These are phyloP conservation scores for Patella depressa DNA, from an alignment of 2,888 invertebrate genomes.

Conservation along the genomic window DNA sequence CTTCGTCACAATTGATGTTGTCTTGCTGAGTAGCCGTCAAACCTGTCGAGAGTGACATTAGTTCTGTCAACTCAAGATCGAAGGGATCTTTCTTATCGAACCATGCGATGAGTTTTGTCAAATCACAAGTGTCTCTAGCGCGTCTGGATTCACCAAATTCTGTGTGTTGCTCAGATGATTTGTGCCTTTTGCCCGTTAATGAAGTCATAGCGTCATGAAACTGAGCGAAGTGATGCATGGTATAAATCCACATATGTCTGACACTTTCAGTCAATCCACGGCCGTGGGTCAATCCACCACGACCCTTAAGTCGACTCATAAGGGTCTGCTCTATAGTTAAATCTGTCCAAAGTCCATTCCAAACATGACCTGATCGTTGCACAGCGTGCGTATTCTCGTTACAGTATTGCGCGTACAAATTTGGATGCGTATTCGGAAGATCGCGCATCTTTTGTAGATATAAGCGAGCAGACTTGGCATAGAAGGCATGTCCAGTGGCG, in stretches of 20 bases:
- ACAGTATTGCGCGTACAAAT: background rate
- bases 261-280: background rate
- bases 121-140: too few relatives aligned
- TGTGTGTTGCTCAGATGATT: too few relatives aligned
- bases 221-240: too few relatives aligned
- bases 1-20: background rate
- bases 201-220: slow-evolving; percentile 8
- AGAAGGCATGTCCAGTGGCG: background rate
- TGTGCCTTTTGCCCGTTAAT: background rate
- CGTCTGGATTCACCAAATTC: too few relatives aligned
- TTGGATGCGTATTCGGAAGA: background rate
- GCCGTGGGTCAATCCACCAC: background rate
- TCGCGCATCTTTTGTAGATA: background rate
- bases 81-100: background rate
- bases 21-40: background rate
- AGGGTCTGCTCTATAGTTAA: too few relatives aligned
- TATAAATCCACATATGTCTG: background rate
- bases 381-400: too few relatives aligned
- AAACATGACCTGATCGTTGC: too few relatives aligned
- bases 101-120: background rate
- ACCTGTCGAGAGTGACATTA: background rate
- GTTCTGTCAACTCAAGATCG: background rate
- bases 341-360: too few relatives aligned
- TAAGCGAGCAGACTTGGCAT: slow-evolving; percentile 5
- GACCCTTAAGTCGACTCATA: too few relatives aligned